Conservation (phyloP, 2,888 invertebrate genomes). For the Drosophila barbarae region DNA sequence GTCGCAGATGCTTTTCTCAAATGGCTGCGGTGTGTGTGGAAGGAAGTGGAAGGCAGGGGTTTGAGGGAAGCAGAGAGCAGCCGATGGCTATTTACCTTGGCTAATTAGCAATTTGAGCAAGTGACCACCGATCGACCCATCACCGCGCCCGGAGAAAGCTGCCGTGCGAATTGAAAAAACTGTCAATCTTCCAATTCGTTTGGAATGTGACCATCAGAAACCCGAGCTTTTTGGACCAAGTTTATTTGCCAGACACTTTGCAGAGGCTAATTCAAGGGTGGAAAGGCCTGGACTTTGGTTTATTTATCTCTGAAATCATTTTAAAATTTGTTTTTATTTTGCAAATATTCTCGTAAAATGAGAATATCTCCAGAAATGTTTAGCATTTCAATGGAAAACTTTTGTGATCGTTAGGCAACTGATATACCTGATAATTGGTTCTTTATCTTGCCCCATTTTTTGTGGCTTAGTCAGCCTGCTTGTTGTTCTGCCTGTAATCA, state of each 20-base stretch:
- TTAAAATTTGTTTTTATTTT: too few relatives aligned
- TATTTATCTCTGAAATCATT: too few relatives aligned
- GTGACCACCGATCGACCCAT: constrained; percentile 34
- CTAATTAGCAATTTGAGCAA: constrained; percentile 57
- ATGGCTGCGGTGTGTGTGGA: background rate
- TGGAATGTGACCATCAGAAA: background rate
- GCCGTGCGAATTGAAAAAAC: constrained; percentile 7
- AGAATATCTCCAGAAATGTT: background rate
- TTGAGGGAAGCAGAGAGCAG: constrained; percentile 2
- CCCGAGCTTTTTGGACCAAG: background rate
- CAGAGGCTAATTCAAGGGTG: background rate
- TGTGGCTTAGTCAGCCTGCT: constrained; percentile 20
- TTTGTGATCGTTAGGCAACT: background rate
- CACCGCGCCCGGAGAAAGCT: constrained; percentile 30
- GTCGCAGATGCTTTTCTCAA: background rate
- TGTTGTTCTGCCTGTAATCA: constrained; percentile 17
- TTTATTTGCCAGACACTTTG: background rate
- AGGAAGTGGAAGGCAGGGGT: background rate
- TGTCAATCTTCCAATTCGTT: constrained; percentile 6
- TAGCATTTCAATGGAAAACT: constrained; percentile 5
- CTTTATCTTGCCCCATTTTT: constrained; percentile 8
- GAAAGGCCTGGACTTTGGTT: too few relatives aligned
- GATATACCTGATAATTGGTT: constrained; percentile 1
- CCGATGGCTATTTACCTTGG: constrained; percentile 42
- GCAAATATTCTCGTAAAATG: background rate